Evolutionary conservation across 2,113 vertebrate species (phyloP).

Genomic region (Cyphomyrus discorhynchus): DNA sequence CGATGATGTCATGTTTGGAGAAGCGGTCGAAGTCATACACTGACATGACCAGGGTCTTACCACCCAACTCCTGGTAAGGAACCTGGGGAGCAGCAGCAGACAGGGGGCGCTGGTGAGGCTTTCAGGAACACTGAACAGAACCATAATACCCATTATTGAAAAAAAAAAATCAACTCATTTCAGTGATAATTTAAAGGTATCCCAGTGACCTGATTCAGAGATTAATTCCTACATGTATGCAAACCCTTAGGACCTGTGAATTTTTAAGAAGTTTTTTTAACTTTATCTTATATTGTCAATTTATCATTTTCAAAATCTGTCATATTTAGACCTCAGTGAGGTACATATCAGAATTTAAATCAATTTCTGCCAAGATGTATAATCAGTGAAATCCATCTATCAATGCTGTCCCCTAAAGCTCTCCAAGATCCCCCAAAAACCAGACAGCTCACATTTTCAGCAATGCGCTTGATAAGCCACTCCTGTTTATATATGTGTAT

Average conservation of each 20-base stretch:
- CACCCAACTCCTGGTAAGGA: slow-evolving; percentile 91
- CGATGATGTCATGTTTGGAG: slow-evolving; percentile 94
- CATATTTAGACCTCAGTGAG: not conserved
- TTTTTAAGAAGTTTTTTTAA: not conserved
- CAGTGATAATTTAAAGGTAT: not conserved
- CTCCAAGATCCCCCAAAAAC: not conserved
- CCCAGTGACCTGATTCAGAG: not conserved
- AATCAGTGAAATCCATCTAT: not conserved
- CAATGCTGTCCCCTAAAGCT: not conserved
- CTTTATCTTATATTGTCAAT: not conserved
- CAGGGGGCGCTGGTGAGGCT: not conserved
- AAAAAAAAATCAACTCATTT: not conserved
- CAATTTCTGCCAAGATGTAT: not conserved
- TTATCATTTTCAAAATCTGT: not conserved
- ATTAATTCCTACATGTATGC: not conserved
- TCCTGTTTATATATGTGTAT: not conserved
- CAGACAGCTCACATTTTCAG: not conserved
- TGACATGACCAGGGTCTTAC: slow-evolving; percentile 92
- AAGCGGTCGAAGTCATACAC: slow-evolving; percentile 97
- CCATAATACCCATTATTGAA: not conserved
- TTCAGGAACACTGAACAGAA: not conserved
- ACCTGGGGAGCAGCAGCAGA: slow-evolving; percentile 59
- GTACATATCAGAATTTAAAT: not conserved
- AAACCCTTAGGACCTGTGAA: not conserved
- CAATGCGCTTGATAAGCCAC: not conserved